phyloP scores from a whole-genome alignment of 1,140 invertebrate genomes.

The Megalonaias nervosa region DNA sequence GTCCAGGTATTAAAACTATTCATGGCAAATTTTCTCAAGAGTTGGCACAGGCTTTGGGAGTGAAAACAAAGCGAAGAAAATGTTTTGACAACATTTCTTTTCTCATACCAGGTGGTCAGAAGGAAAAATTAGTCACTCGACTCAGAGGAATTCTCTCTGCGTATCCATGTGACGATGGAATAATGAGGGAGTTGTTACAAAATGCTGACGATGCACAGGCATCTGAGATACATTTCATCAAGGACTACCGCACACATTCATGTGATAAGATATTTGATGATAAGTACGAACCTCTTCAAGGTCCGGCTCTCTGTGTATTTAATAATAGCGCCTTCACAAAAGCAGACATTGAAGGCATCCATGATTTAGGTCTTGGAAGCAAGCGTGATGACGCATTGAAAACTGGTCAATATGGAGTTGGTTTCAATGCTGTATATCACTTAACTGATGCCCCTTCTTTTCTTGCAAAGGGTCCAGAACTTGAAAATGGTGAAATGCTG shows the following conservation, averaged over 20 bases:
- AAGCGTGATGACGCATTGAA: conserved; percentile 48
- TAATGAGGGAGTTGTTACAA: conserved; percentile 59
- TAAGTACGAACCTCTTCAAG: conserved; percentile 48
- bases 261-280: conserved; percentile 38
- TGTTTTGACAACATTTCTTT: conserved; percentile 5
- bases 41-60: conserved; percentile 35
- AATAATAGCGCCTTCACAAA: conserved; percentile 62
- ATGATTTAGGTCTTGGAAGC: conserved; percentile 55
- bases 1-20: conserved; percentile 32
- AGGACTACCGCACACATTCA: conserved; percentile 48
- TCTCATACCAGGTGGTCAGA: conserved; percentile 51
- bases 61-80: conserved; percentile 37
- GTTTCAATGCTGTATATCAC: conserved; percentile 67
- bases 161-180: conserved; percentile 55
- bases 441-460: conserved; percentile 64
- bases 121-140: conserved; percentile 57
- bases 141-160: conserved; percentile 54
- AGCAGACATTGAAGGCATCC: conserved; percentile 59
- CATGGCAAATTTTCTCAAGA: conserved; percentile 25
- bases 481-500: conserved; percentile 38
- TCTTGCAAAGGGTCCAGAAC: conserved; percentile 44
- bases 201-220: conserved; percentile 72
- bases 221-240: conserved; percentile 62
- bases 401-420: conserved; percentile 62
- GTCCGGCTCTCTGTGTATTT: conserved; percentile 61